Evolutionary conservation across 2,797 vertebrate species (phyloP).

Genomic region (Eupleurogrammus muticus): DNA sequence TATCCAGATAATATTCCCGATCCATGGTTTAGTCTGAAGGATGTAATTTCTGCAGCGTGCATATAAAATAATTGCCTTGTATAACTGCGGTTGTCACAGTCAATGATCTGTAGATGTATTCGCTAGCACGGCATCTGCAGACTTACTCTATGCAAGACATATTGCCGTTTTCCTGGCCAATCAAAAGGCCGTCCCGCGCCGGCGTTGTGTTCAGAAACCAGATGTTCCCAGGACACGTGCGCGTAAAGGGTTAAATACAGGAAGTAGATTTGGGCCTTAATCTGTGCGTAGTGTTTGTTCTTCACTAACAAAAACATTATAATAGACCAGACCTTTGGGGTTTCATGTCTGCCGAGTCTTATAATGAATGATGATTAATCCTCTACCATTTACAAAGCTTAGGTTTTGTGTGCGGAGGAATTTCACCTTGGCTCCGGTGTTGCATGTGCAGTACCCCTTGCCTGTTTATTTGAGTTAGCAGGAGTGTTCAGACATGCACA

Average conservation of each 20-base stretch:
- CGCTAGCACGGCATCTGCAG: conserved; percentile 6
- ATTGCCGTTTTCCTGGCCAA: conserved; percentile 25
- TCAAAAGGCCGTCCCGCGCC: conserved; percentile 35
- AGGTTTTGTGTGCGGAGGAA: conserved; percentile 48
- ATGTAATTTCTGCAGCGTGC: conserved; percentile 2
- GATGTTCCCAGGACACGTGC: conserved; percentile 34
- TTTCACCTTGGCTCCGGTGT: conserved; percentile 53
- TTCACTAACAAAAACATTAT: conserved; percentile 65
- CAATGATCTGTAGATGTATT: conserved; percentile 15
- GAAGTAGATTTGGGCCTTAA: conserved; percentile 54
- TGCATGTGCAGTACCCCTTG: conserved; percentile 44
- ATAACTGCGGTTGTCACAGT: conserved; percentile 15
- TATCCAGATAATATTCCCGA: too few relatives aligned
- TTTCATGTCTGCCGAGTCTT: conserved; percentile 56
- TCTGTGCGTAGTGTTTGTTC: conserved; percentile 64
- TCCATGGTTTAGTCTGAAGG: not conserved
- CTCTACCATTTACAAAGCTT: conserved; percentile 36
- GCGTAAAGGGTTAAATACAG: conserved; percentile 55
- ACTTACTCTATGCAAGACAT: conserved; percentile 6
- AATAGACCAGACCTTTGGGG: conserved; percentile 53
- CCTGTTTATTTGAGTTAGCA: conserved; percentile 76
- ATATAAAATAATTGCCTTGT: not conserved
- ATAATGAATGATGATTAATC: conserved; percentile 70
- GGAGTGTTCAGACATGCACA: conserved; percentile 26
- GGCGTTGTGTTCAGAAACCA: conserved; percentile 40